A percentile compares a stretch with the other conserved stretches of the same genome.
These are phyloP conservation scores for Drosophila atroscutellata DNA, from an alignment of 2,888 invertebrate genomes.

Conservation along the genomic window DNA sequence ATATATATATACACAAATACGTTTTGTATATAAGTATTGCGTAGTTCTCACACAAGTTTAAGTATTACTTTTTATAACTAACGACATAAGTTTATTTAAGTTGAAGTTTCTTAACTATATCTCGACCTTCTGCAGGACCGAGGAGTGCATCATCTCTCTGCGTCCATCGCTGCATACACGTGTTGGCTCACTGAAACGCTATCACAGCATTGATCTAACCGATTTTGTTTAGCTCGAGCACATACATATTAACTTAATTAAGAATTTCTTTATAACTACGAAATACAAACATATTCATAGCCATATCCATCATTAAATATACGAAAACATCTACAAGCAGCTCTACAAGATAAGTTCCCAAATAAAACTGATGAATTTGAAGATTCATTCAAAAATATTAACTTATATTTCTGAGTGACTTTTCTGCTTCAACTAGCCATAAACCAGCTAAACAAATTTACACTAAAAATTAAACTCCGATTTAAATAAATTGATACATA, in stretches of 20 bases:
- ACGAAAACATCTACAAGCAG: not conserved
- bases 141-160: conserved; percentile 82
- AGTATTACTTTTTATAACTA: conserved; percentile 59
- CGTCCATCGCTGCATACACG: conserved; percentile 75
- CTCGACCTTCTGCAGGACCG: conserved; percentile 76
- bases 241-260: not conserved
- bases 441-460: not conserved
- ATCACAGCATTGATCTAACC: conserved; percentile 71
- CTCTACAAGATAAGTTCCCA: not conserved
- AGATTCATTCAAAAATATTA: not conserved
- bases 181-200: conserved; percentile 64
- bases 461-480: not conserved
- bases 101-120: conserved; percentile 7
- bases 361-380: not conserved
- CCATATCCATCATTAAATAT: not conserved
- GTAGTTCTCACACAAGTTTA: conserved; percentile 48
- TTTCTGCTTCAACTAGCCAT: not conserved
- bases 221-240: conserved; percentile 71
- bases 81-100: not conserved
- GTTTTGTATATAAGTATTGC: conserved; percentile 43
- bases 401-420: not conserved
- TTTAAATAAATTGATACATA: not conserved
- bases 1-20: not conserved
- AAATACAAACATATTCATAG: not conserved
- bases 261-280: not conserved